Evolutionary conservation across 2,797 vertebrate genomes (phyloP).

Genomic region (Apogon hyalosoma): DNA sequence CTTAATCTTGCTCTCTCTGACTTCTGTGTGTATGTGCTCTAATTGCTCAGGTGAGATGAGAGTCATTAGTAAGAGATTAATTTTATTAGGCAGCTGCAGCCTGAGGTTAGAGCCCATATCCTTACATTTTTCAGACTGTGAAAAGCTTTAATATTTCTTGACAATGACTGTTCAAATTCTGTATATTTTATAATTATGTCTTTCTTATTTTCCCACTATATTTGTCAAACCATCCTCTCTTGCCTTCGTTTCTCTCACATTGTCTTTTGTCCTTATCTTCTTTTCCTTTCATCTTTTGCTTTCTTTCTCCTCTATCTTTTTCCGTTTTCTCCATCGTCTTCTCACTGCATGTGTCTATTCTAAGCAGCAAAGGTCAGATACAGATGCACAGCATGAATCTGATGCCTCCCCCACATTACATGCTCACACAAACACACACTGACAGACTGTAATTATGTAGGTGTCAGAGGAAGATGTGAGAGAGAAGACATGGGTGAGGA

Average conservation of each 20-base stretch:
- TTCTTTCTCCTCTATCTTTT: slow-evolving; percentile 31
- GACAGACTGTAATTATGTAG: slow-evolving; percentile 74
- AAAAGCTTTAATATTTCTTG: not conserved
- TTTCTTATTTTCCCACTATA: not conserved
- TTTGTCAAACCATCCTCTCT: not conserved
- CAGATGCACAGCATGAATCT: slow-evolving; percentile 73
- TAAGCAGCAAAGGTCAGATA: slow-evolving; percentile 80
- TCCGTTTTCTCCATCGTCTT: not conserved
- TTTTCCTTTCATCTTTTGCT: slow-evolving; percentile 26
- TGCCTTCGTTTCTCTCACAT: not conserved
- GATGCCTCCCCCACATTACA: slow-evolving; percentile 74
- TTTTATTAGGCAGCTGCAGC: slow-evolving; percentile 76
- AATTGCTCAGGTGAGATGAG: slow-evolving; percentile 74
- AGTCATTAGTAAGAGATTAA: slow-evolving; percentile 80
- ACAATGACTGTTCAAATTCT: not conserved
- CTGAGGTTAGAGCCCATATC: slow-evolving; percentile 32
- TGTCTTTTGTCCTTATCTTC: slow-evolving; percentile 1
- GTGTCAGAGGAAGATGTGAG: slow-evolving; percentile 68
- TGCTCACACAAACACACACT: slow-evolving; percentile 30
- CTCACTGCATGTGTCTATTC: slow-evolving; percentile 64
- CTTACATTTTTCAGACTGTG: slow-evolving; percentile 5
- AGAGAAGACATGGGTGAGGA: slow-evolving; percentile 32
- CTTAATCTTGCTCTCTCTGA: slow-evolving; percentile 51
- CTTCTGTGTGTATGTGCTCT: slow-evolving; percentile 33
- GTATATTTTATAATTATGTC: not conserved